Evolutionary conservation across 2,797 vertebrate genomes (phyloP), one percentile per base, ranked within the genome.

Genomic region (Ceyx erithaca): DNA sequence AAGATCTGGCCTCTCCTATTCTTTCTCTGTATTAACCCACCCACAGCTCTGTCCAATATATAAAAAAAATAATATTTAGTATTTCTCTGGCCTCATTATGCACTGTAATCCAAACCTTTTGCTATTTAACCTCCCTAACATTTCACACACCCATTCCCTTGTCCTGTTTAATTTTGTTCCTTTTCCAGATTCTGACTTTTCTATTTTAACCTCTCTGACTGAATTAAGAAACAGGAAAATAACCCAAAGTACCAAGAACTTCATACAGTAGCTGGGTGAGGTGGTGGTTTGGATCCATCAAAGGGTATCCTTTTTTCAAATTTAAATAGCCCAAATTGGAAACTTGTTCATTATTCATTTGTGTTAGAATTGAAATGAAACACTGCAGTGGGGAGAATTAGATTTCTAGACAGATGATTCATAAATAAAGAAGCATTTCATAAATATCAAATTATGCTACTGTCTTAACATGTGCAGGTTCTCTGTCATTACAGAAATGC

Each of bases 371-470:
- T 75, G 76, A 89, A 94, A 89, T 90, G 87, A 96, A 95, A 95
- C 8, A 6, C 85, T 90, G 54, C 66, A 77, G 68, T 67, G 49
- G 30, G 51, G 75, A 58, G 58, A 85, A 80, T 82, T 93, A 31
- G 80, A 85, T 92, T 93, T 88, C 79, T 75, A 87, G 82, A 79
- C 49, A 93, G 89, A 95, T 89, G 89, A 58, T 96, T 96, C 94
- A 94, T 94, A 91, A 95, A 89, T 73, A 84, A 95, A 92, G 73
- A 92, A 94, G 22, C 88, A 89, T 96, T 93, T 95, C 86, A 95
- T 96, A 96, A 94, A 93, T 97, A 94, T 95, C 76, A 92, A 96
- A 95, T 96, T 75, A 92, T 92, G 73, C 66, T n/a, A 51, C 69
- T 83, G 59, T 82, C 55, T 84, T 95, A 92, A 25, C 59, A 62